These are phyloP conservation scores for Diloba caeruleocephala DNA, from an alignment of 2,888 invertebrate genomes.

Conservation along the genomic window DNA sequence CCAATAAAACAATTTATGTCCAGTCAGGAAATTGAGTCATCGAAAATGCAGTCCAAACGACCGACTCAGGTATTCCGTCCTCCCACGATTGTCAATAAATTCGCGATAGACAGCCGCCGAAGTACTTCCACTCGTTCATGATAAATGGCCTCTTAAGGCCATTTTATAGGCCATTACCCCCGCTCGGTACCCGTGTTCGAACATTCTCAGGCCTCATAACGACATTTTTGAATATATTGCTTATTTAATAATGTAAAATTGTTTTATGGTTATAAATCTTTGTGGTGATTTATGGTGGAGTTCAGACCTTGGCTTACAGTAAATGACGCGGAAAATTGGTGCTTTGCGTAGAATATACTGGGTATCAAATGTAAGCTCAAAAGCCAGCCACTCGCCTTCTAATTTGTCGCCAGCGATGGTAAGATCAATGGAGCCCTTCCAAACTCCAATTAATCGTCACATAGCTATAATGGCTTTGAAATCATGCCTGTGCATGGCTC, in stretches of 20 bases:
- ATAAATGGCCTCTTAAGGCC: slow-evolving; percentile 57
- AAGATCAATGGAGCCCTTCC: slow-evolving; percentile 8
- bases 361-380: slow-evolving; percentile 19
- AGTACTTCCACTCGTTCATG: slow-evolving; percentile 47
- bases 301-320: slow-evolving; percentile 7
- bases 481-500: background rate
- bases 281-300: slow-evolving; percentile 45
- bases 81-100: slow-evolving; percentile 49
- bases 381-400: slow-evolving; percentile 4
- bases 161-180: slow-evolving; percentile 60
- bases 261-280: slow-evolving; percentile 48
- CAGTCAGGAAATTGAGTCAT: slow-evolving; percentile 30
- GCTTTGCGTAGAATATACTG: slow-evolving; percentile 29
- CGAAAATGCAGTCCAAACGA: slow-evolving; percentile 40
- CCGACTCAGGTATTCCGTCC: slow-evolving; percentile 28
- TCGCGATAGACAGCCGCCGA: slow-evolving; percentile 40
- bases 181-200: slow-evolving; percentile 41
- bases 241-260: slow-evolving; percentile 57
- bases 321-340: slow-evolving; percentile 50
- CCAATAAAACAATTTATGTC: slow-evolving; percentile 34
- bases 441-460: slow-evolving; percentile 10
- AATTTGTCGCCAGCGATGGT: slow-evolving; percentile 33
- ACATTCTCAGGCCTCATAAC: slow-evolving; percentile 45
- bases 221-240: slow-evolving; percentile 56
- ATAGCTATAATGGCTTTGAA: background rate